Conservation (phyloP, 2,113 vertebrate genomes). For the Anser brachyrhynchus region DNA sequence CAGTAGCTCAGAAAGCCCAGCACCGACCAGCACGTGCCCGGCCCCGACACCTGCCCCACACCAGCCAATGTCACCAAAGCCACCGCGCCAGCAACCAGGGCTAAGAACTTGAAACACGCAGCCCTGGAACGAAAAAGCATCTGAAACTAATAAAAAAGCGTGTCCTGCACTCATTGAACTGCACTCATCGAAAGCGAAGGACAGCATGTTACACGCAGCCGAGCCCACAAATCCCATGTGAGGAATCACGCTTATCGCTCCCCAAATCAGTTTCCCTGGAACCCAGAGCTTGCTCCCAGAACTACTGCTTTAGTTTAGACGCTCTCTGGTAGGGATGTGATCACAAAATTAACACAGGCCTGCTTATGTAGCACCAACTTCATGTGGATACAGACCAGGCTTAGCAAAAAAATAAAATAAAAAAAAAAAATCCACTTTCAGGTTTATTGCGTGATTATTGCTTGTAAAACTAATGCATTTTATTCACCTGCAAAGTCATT, state of each 20-base stretch:
- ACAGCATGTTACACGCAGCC: background rate
- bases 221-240: background rate
- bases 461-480: slow-evolving; percentile 21
- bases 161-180: background rate
- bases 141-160: background rate
- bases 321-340: background rate
- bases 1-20: background rate
- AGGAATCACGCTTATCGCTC: background rate
- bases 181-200: background rate
- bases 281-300: background rate
- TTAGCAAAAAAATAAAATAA: background rate
- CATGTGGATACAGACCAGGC: rapidly evolving
- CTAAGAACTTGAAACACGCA: background rate
- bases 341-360: background rate
- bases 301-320: background rate
- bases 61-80: background rate
- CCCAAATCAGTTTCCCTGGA: background rate
- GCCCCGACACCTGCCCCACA: background rate
- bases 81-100: background rate
- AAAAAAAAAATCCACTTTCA: background rate
- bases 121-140: background rate
- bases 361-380: background rate
- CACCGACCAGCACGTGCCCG: rapidly evolving
- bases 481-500: slow-evolving; percentile 27
- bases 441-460: background rate